Conservation (phyloP, 2,888 invertebrate genomes). For the Troides oblongomaculatus region DNA sequence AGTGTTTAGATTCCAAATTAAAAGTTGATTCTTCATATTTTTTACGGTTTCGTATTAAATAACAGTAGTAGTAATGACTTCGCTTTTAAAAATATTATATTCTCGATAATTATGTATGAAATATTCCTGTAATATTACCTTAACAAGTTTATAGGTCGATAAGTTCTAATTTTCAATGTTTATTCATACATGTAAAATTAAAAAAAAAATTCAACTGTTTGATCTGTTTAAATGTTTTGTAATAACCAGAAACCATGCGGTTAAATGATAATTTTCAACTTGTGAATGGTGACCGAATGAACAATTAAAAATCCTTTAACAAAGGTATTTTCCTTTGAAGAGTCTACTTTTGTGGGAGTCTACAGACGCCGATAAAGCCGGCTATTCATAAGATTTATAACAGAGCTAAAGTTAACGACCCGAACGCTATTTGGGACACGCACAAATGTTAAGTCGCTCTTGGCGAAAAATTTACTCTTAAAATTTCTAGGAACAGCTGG, state of each 20-base stretch:
- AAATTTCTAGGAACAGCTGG: slow-evolving; percentile 59
- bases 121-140: too few relatives aligned
- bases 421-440: slow-evolving; percentile 64
- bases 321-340: slow-evolving; percentile 49
- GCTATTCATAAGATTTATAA: slow-evolving; percentile 70
- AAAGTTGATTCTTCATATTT: too few relatives aligned
- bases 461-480: slow-evolving; percentile 61
- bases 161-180: too few relatives aligned
- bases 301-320: slow-evolving; percentile 68
- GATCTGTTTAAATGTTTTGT: slow-evolving; percentile 17
- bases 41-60: too few relatives aligned
- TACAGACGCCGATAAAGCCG: slow-evolving; percentile 60
- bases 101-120: too few relatives aligned
- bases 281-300: slow-evolving; percentile 51
- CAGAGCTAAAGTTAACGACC: slow-evolving; percentile 68
- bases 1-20: too few relatives aligned
- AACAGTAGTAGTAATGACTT: too few relatives aligned
- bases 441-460: slow-evolving; percentile 55
- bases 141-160: too few relatives aligned
- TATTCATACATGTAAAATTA: too few relatives aligned
- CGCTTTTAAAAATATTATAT: too few relatives aligned
- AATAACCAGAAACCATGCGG: slow-evolving; percentile 24
- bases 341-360: slow-evolving; percentile 55
- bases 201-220: not conserved
- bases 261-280: slow-evolving; percentile 27